Evolutionary conservation across 35 echinoderm and acorn worm genomes (phyloP), one percentile per base, ranked within the genome.

Genomic region (Heliocidaris tuberculata): DNA sequence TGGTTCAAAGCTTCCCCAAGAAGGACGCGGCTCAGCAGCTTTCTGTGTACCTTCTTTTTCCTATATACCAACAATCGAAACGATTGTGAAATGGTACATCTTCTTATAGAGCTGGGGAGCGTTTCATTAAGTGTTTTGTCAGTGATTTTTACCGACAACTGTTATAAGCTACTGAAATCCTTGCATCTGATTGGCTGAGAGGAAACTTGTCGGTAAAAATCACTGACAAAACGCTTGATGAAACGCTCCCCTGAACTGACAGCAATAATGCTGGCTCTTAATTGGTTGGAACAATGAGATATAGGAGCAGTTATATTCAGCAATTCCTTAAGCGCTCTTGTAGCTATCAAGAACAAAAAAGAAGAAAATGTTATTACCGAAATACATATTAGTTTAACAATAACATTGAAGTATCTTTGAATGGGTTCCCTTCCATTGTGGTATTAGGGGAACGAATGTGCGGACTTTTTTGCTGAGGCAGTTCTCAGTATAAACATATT

Each of bases 271-370:
- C 85, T 86, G 4, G 85, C 85, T n/a, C 19, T 86, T 17, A n/a
- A 21, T 86, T 86, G 85, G 85, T 31, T 86, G 85, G 85, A 86
- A n/a, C n/a, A n/a, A n/a, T n/a, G n/a, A n/a, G n/a, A n/a, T n/a
- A n/a, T n/a, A 6, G 85, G 85, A 86, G 85, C 31, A 86, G 85
- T 86, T 31, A n/a, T 7, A 86, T 31, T 7, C 16, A 86, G 21
- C 6, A 15, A 86, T 31, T 86, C 85, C 15, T 86, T 86, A 86
- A 86, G 85, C 31, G 85, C 85, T n/a, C 16, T 86, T 7, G 31
- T 31, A 86, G 85, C 85, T 86, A n/a, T 86, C 19, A n/a, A n/a
- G n/a, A n/a, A n/a, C n/a, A n/a, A n/a, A n/a, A n/a, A 86, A 5
- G 85, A 21, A 86, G 85, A 86, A 86, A 86, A 86, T n/a, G 4